Evolutionary conservation across 2,113 vertebrate genomes (phyloP).

Genomic region (Chamaetylas fuelleborni): DNA sequence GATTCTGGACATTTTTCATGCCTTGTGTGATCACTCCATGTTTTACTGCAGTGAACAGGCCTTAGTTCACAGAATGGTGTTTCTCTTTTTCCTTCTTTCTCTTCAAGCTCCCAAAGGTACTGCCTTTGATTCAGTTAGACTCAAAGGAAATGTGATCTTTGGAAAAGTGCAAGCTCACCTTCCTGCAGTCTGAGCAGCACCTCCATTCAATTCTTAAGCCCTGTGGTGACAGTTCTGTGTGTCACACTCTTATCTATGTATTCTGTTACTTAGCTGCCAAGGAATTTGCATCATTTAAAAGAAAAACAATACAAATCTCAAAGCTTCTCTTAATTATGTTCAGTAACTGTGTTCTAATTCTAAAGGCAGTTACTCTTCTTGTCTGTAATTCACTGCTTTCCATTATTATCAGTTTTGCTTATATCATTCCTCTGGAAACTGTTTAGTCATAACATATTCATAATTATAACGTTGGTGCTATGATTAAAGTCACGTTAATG

Average conservation of each 20-base stretch:
- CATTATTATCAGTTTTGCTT: slow-evolving; percentile 12
- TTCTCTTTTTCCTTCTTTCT: background rate
- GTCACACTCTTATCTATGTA: slow-evolving; percentile 19
- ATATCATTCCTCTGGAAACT: slow-evolving; percentile 29
- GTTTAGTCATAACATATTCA: background rate
- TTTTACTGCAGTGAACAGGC: background rate
- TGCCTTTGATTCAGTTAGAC: background rate
- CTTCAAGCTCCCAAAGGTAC: background rate
- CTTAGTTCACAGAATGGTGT: background rate
- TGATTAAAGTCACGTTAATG: background rate
- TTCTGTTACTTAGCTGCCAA: slow-evolving; percentile 32
- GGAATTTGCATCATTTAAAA: slow-evolving; percentile 48
- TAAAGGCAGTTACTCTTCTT: background rate
- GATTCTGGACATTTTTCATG: background rate
- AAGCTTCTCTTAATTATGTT: slow-evolving; percentile 60
- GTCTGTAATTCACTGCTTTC: background rate
- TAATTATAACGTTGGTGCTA: background rate
- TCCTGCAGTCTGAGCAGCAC: slow-evolving; percentile 45
- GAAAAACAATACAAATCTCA: slow-evolving; percentile 46
- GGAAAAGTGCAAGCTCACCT: background rate
- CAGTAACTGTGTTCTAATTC: slow-evolving; percentile 20
- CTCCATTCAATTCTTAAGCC: slow-evolving; percentile 4
- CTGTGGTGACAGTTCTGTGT: slow-evolving; percentile 47
- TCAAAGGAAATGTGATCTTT: slow-evolving; percentile 18
- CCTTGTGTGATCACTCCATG: background rate